Base-by-base conservation (phyloP, 1,140 invertebrate genomes). In the Aphidius ervi region DNA sequence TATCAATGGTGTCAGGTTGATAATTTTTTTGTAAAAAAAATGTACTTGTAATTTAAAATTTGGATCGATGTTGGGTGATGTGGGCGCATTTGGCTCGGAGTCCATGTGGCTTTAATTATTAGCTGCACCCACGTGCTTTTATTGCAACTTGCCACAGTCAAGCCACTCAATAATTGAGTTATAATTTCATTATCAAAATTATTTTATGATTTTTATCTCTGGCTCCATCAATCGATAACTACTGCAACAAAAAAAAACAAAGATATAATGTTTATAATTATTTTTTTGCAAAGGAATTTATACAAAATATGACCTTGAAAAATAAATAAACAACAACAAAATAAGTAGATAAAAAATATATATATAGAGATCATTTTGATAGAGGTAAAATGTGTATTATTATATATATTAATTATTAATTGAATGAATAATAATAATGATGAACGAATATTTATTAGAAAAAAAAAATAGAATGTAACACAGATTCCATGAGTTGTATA, bases 31-130 rank as follows among this genome's bases (percentile, higher is more conserved):
- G 41, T 46, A 9, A 40, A 40, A 46, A 20, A 53, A 53, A 62
- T 47, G 9, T 23, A 42, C 58, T 41, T 41, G 10, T 20, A 42
- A 40, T 56, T 58, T 57, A 56, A 62, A 47, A 56, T 62, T 41
- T 39, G 60, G 31, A 55, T 48, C 41, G 56, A 57, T 56, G 56
- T 54, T 46, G 56, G 43, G 48, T 53, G 58, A 45, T 16, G 42
- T 40, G 58, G 58, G 49, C 58, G 45, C 57, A 46, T 46, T 63
- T 54, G 55, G 59, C 52, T 56, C 61, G 62, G 65, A 57, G 65
- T 66, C 65, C 65, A 66, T 66, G 65, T 66, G 62, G 62, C 59
- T 60, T 64, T 47, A 58, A 60, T 63, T 54, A 60, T 64, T 61
- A 64, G 60, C 63, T 57, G 53, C 60, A 57, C 60, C 60, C 58